Evolutionary conservation across 2,113 vertebrate species (phyloP).

Genomic region (Stegastes partitus): DNA sequence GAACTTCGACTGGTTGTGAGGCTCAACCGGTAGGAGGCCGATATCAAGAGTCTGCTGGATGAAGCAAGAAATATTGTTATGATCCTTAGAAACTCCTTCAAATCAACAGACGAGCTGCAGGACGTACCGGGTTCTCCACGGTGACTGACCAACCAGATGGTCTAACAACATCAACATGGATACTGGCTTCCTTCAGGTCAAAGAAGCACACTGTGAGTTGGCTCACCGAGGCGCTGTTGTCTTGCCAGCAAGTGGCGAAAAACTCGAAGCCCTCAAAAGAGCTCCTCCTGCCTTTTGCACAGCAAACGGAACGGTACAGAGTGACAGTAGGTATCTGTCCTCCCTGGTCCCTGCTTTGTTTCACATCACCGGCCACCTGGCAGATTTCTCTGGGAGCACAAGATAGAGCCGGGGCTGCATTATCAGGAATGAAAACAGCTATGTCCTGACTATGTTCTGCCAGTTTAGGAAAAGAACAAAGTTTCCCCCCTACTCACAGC

Average conservation of each 20-base stretch:
- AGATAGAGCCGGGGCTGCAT: conserved; percentile 18
- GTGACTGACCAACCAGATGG: conserved; percentile 19
- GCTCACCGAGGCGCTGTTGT: neutral
- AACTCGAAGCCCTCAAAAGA: conserved; percentile 6
- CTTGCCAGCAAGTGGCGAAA: conserved; percentile 15
- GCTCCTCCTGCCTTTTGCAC: conserved; percentile 1
- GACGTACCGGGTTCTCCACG: conserved; percentile 8
- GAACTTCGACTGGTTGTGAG: neutral
- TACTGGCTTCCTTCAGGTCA: conserved; percentile 31
- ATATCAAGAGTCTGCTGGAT: neutral
- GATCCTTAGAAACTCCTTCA: neutral
- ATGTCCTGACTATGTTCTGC: neutral
- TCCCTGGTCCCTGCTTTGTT: neutral
- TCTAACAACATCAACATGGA: conserved; percentile 6
- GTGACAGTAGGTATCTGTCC: neutral
- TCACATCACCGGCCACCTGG: conserved; percentile 42
- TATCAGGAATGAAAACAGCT: conserved; percentile 25
- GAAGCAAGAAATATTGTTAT: neutral
- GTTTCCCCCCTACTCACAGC: conserved; percentile 7
- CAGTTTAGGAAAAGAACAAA: conserved; percentile 15
- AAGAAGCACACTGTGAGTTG: conserved; percentile 16
- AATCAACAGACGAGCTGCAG: conserved; percentile 11
- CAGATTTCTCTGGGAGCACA: conserved; percentile 5
- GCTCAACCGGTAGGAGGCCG: neutral
- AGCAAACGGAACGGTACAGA: conserved; percentile 17